Evolutionary conservation across 2,888 invertebrate species (phyloP).

Genomic region (Willowsia nigromaculata): DNA sequence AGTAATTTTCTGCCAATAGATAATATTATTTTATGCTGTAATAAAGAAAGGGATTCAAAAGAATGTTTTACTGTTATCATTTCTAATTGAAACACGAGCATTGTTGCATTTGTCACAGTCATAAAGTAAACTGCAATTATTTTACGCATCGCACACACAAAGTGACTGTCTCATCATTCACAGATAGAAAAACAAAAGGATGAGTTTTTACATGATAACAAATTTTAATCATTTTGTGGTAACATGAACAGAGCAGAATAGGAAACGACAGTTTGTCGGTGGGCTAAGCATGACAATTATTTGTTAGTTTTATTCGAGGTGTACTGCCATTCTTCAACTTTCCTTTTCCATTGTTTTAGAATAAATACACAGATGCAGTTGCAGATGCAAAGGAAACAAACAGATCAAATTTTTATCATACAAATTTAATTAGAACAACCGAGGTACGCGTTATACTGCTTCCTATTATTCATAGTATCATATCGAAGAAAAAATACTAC

Average conservation of each 20-base stretch:
- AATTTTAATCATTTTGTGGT: background rate
- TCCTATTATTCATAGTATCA: too few relatives aligned
- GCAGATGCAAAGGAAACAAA: too few relatives aligned
- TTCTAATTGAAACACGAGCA: background rate
- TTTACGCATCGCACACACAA: background rate
- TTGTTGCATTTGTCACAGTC: background rate
- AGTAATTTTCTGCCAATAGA: too few relatives aligned
- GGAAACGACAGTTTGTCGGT: conserved; percentile 1
- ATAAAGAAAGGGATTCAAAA: too few relatives aligned
- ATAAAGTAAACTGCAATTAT: background rate
- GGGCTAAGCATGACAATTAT: background rate
- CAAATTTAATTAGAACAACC: too few relatives aligned
- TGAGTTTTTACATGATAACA: background rate
- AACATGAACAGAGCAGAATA: background rate
- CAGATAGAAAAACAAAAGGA: background rate
- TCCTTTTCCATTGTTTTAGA: conserved; percentile 39
- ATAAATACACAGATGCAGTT: too few relatives aligned
- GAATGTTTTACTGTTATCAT: too few relatives aligned
- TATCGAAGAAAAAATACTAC: too few relatives aligned
- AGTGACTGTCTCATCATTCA: background rate
- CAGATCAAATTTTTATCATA: too few relatives aligned
- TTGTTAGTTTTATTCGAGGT: background rate
- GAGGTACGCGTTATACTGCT: too few relatives aligned
- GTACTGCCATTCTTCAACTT: conserved; percentile 2
- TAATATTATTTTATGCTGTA: too few relatives aligned